Conservation (phyloP, 1,140 invertebrate genomes). For the Trichogramma pretiosum region DNA sequence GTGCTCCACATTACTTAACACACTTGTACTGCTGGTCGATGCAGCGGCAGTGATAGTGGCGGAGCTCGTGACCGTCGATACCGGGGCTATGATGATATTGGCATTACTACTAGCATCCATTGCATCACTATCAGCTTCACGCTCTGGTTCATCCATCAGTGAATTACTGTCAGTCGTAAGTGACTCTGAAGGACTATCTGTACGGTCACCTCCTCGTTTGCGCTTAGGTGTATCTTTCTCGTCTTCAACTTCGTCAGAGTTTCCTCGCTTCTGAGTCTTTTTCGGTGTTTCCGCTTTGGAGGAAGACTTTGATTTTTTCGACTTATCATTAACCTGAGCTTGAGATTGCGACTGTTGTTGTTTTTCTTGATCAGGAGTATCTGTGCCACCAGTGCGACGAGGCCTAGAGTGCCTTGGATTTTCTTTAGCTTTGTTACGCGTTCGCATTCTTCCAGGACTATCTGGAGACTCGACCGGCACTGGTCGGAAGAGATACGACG, state of each 20-base stretch:
- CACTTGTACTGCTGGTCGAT: slow-evolving; percentile 2
- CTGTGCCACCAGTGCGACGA: slow-evolving; percentile 57
- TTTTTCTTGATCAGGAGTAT: slow-evolving; percentile 62
- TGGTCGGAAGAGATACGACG: slow-evolving; percentile 63
- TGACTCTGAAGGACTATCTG: slow-evolving; percentile 69
- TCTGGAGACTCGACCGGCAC: slow-evolving; percentile 66
- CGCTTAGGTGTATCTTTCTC: slow-evolving; percentile 63
- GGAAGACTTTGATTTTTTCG: slow-evolving; percentile 54
- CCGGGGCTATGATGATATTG: slow-evolving; percentile 48
- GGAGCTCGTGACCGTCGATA: slow-evolving; percentile 27
- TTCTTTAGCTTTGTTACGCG: slow-evolving; percentile 76
- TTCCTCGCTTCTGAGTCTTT: slow-evolving; percentile 64
- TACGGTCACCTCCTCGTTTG: slow-evolving; percentile 50
- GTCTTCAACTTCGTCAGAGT: slow-evolving; percentile 54
- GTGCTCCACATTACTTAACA: slow-evolving; percentile 20
- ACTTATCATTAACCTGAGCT: slow-evolving; percentile 37
- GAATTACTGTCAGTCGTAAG: slow-evolving; percentile 72
- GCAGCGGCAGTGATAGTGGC: not conserved
- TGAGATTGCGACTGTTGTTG: slow-evolving; percentile 32
- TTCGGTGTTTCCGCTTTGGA: slow-evolving; percentile 59
- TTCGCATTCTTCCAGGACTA: slow-evolving; percentile 78
- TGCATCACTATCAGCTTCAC: slow-evolving; percentile 42
- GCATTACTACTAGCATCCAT: slow-evolving; percentile 27
- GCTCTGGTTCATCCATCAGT: slow-evolving; percentile 65
- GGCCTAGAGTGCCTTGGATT: slow-evolving; percentile 56